These are phyloP conservation scores for Leptopterna dolabrata DNA, from an alignment of 2,888 invertebrate genomes.

Conservation along the genomic window DNA sequence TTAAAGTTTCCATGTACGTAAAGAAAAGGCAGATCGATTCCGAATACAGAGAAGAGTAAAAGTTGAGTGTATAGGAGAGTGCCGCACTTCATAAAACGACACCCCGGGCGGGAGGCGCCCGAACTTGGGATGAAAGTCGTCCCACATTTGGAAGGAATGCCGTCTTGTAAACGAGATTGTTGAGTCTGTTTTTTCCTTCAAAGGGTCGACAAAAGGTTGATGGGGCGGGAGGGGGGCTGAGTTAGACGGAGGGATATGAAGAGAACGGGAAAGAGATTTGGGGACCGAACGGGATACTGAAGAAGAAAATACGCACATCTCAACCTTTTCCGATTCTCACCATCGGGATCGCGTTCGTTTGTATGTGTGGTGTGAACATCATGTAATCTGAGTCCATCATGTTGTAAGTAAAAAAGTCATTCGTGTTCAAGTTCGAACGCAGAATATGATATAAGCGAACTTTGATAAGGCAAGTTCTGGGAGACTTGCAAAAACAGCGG, in stretches of 20 bases:
- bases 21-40: not conserved
- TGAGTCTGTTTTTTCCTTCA: not conserved
- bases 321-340: too few species aligned
- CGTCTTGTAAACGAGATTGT: constrained; percentile 11
- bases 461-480: too few species aligned
- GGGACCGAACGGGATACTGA: not conserved
- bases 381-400: too few species aligned
- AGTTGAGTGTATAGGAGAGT: not conserved
- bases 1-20: too few species aligned
- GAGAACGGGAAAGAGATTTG: not conserved
- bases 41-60: not conserved
- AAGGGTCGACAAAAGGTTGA: not conserved
- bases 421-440: too few species aligned
- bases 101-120: not conserved
- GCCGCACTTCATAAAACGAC: not conserved
- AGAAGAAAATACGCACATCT: not conserved
- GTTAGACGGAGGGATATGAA: not conserved
- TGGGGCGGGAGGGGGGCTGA: not conserved
- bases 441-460: too few species aligned
- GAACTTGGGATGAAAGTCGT: constrained; percentile 7
- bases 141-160: constrained; percentile 7
- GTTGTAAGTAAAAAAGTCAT: too few species aligned
- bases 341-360: too few species aligned
- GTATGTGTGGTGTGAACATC: too few species aligned
- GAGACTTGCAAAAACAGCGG: too few species aligned